Percentiles rank a stretch among this genome's conserved stretches.
These are phyloP conservation scores for Geococcyx californianus DNA, from an alignment of 2,113 vertebrate species.

Conservation along the genomic window DNA sequence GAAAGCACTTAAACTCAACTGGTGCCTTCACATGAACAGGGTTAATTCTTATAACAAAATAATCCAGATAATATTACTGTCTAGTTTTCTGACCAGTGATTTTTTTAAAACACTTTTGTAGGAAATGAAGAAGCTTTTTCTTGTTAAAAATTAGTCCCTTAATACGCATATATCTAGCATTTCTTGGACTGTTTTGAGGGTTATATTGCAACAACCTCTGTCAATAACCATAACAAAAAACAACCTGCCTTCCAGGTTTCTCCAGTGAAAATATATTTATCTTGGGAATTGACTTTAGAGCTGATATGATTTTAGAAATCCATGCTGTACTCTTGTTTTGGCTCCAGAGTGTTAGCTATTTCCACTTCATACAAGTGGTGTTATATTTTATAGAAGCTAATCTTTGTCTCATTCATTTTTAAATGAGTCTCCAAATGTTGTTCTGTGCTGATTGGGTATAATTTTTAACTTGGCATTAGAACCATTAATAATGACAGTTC, in stretches of 20 bases:
- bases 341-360: not conserved
- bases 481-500: slow-evolving; percentile 39
- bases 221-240: not conserved
- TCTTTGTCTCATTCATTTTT: slow-evolving; percentile 55
- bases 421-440: slow-evolving; percentile 44
- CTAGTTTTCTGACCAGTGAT: not conserved
- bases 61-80: not conserved
- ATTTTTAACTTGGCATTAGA: slow-evolving; percentile 36
- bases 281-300: not conserved
- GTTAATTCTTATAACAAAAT: not conserved
- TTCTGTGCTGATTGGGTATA: slow-evolving; percentile 37
- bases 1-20: not conserved
- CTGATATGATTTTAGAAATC: not conserved
- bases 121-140: not conserved
- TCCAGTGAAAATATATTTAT: not conserved
- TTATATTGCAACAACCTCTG: not conserved
- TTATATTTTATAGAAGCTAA: not conserved
- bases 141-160: not conserved
- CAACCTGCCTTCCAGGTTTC: not conserved
- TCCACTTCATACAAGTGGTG: not conserved
- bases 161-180: not conserved
- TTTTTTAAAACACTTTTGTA: not conserved
- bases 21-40: not conserved
- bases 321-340: not conserved
- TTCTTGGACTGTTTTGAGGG: not conserved